phyloP scores from a whole-genome alignment of 2,888 invertebrate species.

The Tenthredo livida region DNA sequence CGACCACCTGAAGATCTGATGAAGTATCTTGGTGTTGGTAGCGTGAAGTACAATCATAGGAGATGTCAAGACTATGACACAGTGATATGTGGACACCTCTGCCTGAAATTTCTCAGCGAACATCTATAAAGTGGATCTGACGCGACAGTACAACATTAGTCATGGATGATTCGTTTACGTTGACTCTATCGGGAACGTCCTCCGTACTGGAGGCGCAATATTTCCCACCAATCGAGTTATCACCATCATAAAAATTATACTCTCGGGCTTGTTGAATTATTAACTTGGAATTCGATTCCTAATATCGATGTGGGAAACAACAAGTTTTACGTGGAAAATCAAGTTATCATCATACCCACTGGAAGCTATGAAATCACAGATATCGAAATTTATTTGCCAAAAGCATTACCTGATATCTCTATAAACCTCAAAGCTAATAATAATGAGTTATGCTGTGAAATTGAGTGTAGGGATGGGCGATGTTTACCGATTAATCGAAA shows the following conservation, averaged over 20 bases:
- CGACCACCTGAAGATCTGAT: slow-evolving; percentile 67
- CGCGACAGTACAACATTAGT: slow-evolving; percentile 53
- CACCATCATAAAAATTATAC: slow-evolving; percentile 61
- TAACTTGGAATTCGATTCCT: slow-evolving; percentile 69
- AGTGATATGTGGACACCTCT: slow-evolving; percentile 67
- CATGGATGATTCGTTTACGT: slow-evolving; percentile 62
- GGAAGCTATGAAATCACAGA: too few species aligned
- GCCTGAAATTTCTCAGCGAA: slow-evolving; percentile 64
- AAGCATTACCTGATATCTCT: too few species aligned
- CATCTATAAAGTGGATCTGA: slow-evolving; percentile 57
- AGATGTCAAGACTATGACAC: slow-evolving; percentile 65
- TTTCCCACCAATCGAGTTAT: slow-evolving; percentile 65
- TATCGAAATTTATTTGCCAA: too few species aligned
- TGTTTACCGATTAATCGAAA: too few species aligned
- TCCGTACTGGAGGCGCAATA: slow-evolving; percentile 62
- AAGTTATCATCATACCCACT: too few species aligned
- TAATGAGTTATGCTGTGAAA: too few species aligned
- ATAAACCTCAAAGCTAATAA: too few species aligned
- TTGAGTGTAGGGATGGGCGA: too few species aligned
- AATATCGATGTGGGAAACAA: slow-evolving; percentile 73
- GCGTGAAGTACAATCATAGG: slow-evolving; percentile 65
- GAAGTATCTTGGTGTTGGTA: slow-evolving; percentile 61
- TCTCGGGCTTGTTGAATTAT: slow-evolving; percentile 67
- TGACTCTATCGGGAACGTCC: slow-evolving; percentile 64
- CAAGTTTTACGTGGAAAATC: too few species aligned